Percentiles rank a stretch among this genome's conserved stretches.
Evolutionary conservation across 2,888 invertebrate species (phyloP).

Genomic region (Epinotia demarniana): DNA sequence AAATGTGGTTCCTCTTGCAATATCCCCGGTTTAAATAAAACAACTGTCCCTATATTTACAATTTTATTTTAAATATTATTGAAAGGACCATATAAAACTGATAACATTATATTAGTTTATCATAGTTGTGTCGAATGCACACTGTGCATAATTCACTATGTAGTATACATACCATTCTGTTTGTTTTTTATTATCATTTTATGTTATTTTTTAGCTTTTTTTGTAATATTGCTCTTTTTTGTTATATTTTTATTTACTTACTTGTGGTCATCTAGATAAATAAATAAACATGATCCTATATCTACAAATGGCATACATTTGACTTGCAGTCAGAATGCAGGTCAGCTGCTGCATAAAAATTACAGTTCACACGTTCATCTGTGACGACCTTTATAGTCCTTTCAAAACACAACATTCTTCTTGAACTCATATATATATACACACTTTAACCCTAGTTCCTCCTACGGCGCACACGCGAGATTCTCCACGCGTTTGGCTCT

Average conservation of each 20-base stretch:
- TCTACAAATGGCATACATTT: not conserved
- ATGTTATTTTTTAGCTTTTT: no score
- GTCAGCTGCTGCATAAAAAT: not conserved
- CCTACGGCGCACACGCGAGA: conserved; percentile 95
- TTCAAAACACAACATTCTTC: not conserved
- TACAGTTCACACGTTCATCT: not conserved
- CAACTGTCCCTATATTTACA: not conserved
- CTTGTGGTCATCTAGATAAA: no score
- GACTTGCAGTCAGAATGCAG: not conserved
- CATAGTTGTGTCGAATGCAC: no score
- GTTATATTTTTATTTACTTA: no score
- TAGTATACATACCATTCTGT: no score
- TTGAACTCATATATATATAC: not conserved
- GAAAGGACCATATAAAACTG: conserved; percentile 1
- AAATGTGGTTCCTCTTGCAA: not conserved
- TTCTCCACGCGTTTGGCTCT: conserved; percentile 99
- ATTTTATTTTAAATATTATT: not conserved
- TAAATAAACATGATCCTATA: not conserved
- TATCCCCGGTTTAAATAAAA: not conserved
- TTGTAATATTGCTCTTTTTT: no score
- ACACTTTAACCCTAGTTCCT: conserved; percentile 87
- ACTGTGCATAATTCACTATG: no score
- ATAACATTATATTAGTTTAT: not conserved
- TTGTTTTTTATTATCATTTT: no score
- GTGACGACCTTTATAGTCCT: not conserved